These are phyloP conservation scores for Pachypeltis micranthus DNA, from an alignment of 1,140 invertebrate genomes.

Conservation along the genomic window DNA sequence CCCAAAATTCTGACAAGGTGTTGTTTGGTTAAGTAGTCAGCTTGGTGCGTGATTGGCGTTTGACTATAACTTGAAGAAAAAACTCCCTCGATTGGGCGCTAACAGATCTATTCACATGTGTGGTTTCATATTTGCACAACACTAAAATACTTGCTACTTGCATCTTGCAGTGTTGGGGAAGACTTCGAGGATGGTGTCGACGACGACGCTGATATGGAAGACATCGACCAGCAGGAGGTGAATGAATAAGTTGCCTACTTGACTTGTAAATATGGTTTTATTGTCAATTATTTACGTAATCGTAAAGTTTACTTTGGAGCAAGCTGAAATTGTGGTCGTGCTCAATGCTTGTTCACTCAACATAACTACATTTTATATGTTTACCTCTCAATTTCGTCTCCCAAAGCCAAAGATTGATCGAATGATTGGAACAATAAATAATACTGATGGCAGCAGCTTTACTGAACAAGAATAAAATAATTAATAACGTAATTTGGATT, in stretches of 20 bases:
- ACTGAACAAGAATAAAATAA: neutral
- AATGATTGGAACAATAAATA: no score
- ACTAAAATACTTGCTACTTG: slow-evolving; percentile 15
- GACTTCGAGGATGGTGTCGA: slow-evolving; percentile 64
- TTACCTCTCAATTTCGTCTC: neutral
- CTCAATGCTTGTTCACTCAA: neutral
- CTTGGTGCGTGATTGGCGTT: no score
- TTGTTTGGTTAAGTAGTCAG: no score
- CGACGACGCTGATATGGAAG: slow-evolving; percentile 67
- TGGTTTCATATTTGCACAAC: neutral
- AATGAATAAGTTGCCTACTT: slow-evolving; percentile 22
- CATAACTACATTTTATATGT: neutral
- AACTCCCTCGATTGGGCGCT: neutral
- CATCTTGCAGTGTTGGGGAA: slow-evolving; percentile 48
- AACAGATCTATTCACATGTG: no score
- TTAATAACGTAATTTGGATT: neutral
- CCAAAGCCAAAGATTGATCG: no score
- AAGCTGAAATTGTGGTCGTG: no score
- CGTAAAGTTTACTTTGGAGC: no score
- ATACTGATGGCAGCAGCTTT: neutral
- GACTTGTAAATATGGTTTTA: no score
- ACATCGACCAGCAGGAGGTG: slow-evolving; percentile 48
- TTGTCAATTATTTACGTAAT: no score
- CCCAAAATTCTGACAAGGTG: no score
- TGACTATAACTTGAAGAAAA: neutral